A percentile compares a stretch with the other conserved stretches of the same genome.
These are phyloP conservation scores for Formicarius rufipectus DNA, from an alignment of 2,113 vertebrate genomes.

Conservation along the genomic window DNA sequence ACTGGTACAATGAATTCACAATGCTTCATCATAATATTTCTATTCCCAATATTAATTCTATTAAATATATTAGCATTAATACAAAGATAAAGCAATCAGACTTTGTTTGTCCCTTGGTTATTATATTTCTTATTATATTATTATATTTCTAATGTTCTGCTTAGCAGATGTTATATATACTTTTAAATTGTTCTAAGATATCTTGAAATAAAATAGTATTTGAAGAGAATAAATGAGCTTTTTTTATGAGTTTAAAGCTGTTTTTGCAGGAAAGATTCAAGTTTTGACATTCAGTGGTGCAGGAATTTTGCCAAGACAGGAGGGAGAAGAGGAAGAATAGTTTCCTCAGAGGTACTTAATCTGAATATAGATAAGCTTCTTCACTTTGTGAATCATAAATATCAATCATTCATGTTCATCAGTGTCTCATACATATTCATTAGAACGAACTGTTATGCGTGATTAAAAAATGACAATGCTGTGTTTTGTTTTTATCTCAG, in stretches of 20 bases:
- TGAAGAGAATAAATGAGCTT: neutral
- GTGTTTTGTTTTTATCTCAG: conserved; percentile 2
- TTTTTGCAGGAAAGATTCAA: neutral
- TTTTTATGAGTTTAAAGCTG: neutral
- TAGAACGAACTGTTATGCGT: neutral
- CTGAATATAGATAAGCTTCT: conserved; percentile 49
- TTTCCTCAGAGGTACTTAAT: conserved; percentile 49
- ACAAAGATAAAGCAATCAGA: neutral
- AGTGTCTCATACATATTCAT: conserved; percentile 56
- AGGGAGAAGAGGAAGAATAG: neutral
- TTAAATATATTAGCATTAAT: neutral
- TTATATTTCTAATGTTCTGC: neutral
- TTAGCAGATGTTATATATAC: neutral
- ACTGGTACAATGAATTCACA: neutral
- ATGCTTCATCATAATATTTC: neutral
- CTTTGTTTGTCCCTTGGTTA: neutral
- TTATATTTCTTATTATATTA: too few relatives aligned
- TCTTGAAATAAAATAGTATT: neutral
- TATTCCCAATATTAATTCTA: neutral
- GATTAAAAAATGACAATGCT: conserved; percentile 38
- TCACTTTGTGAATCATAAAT: conserved; percentile 34
- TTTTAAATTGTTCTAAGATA: neutral
- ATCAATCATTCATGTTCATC: conserved; percentile 58
- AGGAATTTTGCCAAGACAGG: conserved; percentile 15
- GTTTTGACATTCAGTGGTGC: neutral